phyloP scores from a whole-genome alignment of 2,113 vertebrate genomes.

The Anthoscopus minutus region DNA sequence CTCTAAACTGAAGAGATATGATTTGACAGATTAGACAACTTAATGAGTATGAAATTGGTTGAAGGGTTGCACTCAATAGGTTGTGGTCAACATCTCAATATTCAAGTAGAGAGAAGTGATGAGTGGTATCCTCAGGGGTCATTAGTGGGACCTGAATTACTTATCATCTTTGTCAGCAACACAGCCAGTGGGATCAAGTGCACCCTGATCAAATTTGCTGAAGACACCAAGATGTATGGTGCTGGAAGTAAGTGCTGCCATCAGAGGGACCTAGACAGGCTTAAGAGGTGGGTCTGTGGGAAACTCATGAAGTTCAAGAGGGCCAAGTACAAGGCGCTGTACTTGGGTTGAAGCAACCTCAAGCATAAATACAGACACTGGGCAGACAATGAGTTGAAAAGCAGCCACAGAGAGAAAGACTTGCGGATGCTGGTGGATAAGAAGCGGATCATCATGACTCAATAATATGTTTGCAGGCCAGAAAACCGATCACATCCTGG shows the following conservation, averaged over 20 bases:
- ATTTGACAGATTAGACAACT: background rate
- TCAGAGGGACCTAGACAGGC: background rate
- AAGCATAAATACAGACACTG: background rate
- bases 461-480: background rate
- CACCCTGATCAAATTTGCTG: background rate
- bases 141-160: background rate
- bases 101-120: accelerated
- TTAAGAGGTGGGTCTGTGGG: background rate
- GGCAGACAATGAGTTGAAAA: background rate
- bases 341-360: background rate
- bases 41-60: background rate
- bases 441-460: background rate
- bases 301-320: background rate
- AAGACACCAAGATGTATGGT: background rate
- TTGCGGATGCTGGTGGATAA: background rate
- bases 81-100: background rate
- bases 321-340: background rate
- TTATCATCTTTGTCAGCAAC: background rate
- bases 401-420: background rate
- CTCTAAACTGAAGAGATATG: background rate
- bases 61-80: background rate
- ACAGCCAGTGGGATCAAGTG: background rate
- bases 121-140: background rate
- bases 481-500: background rate
- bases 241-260: background rate